Evolutionary conservation across 2,113 vertebrate species (phyloP).

Genomic region (Apodemus sylvaticus): DNA sequence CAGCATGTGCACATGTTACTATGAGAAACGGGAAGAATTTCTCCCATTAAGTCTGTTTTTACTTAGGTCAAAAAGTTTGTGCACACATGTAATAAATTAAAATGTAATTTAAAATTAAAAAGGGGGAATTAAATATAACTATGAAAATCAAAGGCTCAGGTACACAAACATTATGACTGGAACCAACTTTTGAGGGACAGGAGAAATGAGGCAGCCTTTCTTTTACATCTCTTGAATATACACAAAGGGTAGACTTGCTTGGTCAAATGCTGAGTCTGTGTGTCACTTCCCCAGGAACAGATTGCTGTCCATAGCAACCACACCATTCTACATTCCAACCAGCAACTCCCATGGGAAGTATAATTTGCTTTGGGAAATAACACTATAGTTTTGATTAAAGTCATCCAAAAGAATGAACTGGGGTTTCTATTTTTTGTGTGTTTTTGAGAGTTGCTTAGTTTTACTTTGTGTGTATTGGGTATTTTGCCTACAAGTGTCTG

Average conservation of each 20-base stretch:
- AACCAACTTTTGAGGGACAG: neutral
- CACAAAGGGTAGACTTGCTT: neutral
- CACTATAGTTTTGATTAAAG: neutral
- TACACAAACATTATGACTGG: neutral
- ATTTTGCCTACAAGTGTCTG: neutral
- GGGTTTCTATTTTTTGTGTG: neutral
- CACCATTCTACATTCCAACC: neutral
- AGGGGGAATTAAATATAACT: neutral
- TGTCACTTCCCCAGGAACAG: conserved; percentile 15
- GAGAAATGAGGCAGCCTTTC: neutral
- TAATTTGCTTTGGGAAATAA: neutral
- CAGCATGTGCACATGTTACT: conserved; percentile 18
- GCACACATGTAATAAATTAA: neutral
- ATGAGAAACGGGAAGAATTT: conserved; percentile 67
- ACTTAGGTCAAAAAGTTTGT: conserved; percentile 63
- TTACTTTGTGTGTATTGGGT: neutral
- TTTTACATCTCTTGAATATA: neutral
- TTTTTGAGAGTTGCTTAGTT: neutral
- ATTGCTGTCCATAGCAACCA: neutral
- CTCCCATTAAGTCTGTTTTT: conserved; percentile 74
- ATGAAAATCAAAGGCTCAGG: neutral
- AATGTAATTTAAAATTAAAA: neutral
- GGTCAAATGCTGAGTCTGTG: neutral
- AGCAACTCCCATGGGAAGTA: neutral
- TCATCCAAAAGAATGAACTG: neutral